These are phyloP conservation scores for Gnathonemus echidnorhynchus DNA, from an alignment of 2,113 vertebrate genomes.

Conservation along the genomic window DNA sequence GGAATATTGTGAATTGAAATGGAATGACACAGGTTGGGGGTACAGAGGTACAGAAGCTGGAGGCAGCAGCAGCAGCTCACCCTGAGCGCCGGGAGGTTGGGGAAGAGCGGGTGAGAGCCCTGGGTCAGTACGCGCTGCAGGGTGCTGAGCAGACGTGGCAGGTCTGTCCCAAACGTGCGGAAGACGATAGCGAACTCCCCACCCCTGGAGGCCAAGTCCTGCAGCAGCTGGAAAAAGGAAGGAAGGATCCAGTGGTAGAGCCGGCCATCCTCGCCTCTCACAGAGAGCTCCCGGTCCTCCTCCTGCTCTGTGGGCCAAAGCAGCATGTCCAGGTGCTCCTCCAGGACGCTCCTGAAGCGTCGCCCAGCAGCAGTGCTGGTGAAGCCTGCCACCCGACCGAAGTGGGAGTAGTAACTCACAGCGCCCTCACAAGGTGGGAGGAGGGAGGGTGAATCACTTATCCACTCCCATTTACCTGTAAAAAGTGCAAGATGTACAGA, in stretches of 20 bases:
- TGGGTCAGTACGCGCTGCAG: constrained; percentile 53
- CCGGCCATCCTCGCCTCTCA: constrained; percentile 54
- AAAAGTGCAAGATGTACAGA: neutral
- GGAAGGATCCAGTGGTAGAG: constrained; percentile 79
- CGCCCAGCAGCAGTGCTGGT: constrained; percentile 54
- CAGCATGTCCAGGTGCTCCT: constrained; percentile 62
- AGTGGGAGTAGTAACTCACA: constrained; percentile 65
- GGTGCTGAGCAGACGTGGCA: constrained; percentile 58
- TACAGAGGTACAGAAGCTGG: too few species aligned
- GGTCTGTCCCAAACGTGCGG: constrained; percentile 74
- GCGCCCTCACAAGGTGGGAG: constrained; percentile 60
- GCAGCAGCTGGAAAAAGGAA: constrained; percentile 76
- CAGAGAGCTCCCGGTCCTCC: constrained; percentile 55
- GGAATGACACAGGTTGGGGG: neutral
- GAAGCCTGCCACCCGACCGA: constrained; percentile 63
- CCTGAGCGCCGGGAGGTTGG: constrained; percentile 59
- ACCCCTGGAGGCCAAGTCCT: constrained; percentile 53
- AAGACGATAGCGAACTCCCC: constrained; percentile 67
- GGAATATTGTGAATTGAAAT: neutral
- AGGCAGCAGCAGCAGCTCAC: constrained; percentile 30
- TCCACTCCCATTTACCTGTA: constrained; percentile 80
- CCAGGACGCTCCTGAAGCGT: constrained; percentile 56
- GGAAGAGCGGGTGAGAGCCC: constrained; percentile 73
- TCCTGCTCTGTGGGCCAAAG: constrained; percentile 60
- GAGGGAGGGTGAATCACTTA: constrained; percentile 67